These are phyloP conservation scores for Craniophora ligustri DNA, from an alignment of 2,888 invertebrate genomes.

Conservation along the genomic window DNA sequence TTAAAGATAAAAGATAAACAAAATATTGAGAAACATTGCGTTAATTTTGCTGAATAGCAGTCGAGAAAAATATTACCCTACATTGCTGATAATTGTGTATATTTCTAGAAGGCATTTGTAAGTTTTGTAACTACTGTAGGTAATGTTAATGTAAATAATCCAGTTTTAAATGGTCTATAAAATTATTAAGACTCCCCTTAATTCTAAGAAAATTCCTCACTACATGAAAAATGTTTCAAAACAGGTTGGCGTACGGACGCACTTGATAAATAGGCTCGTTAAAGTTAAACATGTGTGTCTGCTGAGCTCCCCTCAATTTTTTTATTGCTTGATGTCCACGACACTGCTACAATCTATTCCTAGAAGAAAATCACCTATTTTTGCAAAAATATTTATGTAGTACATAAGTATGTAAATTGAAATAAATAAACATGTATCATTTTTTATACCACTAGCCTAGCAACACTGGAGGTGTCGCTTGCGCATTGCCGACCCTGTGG, in stretches of 20 bases:
- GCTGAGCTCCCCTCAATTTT: conserved; percentile 24
- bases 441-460: too few species aligned
- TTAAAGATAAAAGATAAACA: too few species aligned
- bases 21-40: neutral
- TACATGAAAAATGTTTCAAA: conserved; percentile 24
- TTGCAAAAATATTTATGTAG: too few species aligned
- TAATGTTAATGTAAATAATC: conserved; percentile 49
- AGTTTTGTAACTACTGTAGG: conserved; percentile 12
- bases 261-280: conserved; percentile 36
- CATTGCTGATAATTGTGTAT: conserved; percentile 3
- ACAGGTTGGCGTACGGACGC: conserved; percentile 42
- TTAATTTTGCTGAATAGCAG: neutral
- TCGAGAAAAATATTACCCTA: too few species aligned
- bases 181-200: conserved; percentile 39
- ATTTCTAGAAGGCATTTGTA: conserved; percentile 19
- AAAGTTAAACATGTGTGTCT: conserved; percentile 27
- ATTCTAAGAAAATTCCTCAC: conserved; percentile 43
- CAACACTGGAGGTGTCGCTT: too few species aligned
- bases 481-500: too few species aligned
- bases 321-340: conserved; percentile 9
- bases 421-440: too few species aligned
- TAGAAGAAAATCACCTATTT: too few species aligned
- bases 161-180: conserved; percentile 48
- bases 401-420: too few species aligned
- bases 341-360: neutral